phyloP scores from a whole-genome alignment of 2,888 invertebrate species.

The Gasteruption jaculator region DNA sequence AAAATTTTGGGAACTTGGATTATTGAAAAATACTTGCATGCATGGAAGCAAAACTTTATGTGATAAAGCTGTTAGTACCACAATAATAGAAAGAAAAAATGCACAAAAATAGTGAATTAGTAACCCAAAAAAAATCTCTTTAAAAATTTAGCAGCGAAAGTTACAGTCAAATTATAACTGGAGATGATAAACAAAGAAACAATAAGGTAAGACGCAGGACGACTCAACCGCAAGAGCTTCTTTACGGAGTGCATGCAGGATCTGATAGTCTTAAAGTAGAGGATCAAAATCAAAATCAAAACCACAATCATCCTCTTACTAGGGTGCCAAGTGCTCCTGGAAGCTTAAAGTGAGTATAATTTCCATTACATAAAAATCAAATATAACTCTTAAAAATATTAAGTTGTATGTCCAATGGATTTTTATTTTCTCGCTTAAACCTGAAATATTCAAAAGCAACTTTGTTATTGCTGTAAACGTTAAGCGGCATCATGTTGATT shows the following conservation, averaged over 20 bases:
- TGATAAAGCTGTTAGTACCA: too few relatives aligned
- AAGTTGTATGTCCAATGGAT: too few relatives aligned
- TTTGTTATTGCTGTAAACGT: too few relatives aligned
- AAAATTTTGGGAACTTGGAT: constrained; percentile 20
- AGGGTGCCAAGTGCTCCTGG: constrained; percentile 74
- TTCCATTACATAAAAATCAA: neutral
- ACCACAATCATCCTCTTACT: constrained; percentile 52
- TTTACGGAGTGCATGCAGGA: constrained; percentile 55
- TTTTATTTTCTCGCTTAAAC: too few relatives aligned
- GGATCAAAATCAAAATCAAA: constrained; percentile 39
- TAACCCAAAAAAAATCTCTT: too few relatives aligned
- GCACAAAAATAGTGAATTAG: too few relatives aligned
- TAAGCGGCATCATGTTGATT: too few relatives aligned
- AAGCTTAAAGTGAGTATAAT: constrained; percentile 62
- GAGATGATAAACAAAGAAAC: constrained; percentile 41
- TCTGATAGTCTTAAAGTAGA: constrained; percentile 40
- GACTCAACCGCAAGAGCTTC: constrained; percentile 65
- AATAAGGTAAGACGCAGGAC: constrained; percentile 63
- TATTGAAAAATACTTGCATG: too few relatives aligned
- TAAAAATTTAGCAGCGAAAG: constrained; percentile 35
- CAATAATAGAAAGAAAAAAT: too few relatives aligned
- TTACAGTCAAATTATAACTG: constrained; percentile 36
- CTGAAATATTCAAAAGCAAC: too few relatives aligned
- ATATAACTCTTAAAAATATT: too few relatives aligned
- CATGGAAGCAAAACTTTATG: too few relatives aligned